A percentile compares a stretch with the other conserved stretches of the same genome.
Conservation (phyloP, 2,888 invertebrate species). For the Tetheella fluctuosa region DNA sequence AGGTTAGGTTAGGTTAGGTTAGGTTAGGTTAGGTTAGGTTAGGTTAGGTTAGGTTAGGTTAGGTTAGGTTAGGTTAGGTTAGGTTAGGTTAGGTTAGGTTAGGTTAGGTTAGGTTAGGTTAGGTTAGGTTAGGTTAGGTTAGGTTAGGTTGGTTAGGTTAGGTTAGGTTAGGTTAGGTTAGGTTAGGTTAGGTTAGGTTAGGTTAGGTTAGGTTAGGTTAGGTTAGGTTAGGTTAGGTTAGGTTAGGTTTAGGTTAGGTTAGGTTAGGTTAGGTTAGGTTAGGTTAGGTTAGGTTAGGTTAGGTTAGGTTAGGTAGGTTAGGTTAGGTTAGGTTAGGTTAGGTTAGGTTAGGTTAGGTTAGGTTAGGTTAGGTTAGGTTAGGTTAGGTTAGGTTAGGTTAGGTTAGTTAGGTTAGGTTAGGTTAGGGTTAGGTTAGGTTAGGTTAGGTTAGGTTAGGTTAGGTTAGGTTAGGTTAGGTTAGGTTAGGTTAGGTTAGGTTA, state of each 20-base stretch:
- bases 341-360: slow-evolving; percentile 20
- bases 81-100: slow-evolving; percentile 41
- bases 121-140: slow-evolving; percentile 34
- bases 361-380: slow-evolving; percentile 22
- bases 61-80: slow-evolving; percentile 42
- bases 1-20: slow-evolving; percentile 34
- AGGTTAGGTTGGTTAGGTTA: slow-evolving; percentile 31
- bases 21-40: slow-evolving; percentile 33
- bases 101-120: slow-evolving; percentile 34
- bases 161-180: slow-evolving; percentile 32
- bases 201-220: slow-evolving; percentile 36
- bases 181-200: slow-evolving; percentile 35
- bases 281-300: slow-evolving; percentile 24
- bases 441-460: slow-evolving; percentile 21
- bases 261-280: slow-evolving; percentile 26
- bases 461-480: slow-evolving; percentile 12
- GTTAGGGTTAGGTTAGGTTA: slow-evolving; percentile 21
- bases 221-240: slow-evolving; percentile 27
- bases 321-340: slow-evolving; percentile 19
- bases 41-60: slow-evolving; percentile 36
- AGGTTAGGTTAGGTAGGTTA: slow-evolving; percentile 24
- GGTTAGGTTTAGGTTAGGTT: slow-evolving; percentile 27
- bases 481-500: slow-evolving; percentile 21
- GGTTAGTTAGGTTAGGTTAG: slow-evolving; percentile 24
- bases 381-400: slow-evolving; percentile 25